Evolutionary conservation across 2,797 vertebrate species (phyloP).

Genomic region (Coccyzus lansbergi): DNA sequence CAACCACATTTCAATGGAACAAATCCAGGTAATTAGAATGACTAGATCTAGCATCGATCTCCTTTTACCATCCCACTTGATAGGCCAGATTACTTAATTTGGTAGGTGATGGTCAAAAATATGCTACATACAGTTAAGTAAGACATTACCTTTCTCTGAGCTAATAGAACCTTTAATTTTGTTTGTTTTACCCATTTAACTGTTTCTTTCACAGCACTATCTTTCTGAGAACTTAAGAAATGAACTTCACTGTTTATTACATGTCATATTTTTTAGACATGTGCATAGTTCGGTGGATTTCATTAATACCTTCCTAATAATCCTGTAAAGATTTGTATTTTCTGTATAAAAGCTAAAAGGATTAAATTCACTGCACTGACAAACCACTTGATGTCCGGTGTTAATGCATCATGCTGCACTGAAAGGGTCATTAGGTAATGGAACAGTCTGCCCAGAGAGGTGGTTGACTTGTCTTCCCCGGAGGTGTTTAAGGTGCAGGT

Average conservation of each 20-base stretch:
- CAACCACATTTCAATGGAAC: slow-evolving; percentile 63
- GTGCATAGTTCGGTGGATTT: background rate
- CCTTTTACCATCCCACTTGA: slow-evolving; percentile 30
- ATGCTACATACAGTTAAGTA: background rate
- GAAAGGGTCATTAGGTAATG: no score
- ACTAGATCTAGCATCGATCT: slow-evolving; percentile 37
- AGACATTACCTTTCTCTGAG: background rate
- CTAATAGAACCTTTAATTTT: background rate
- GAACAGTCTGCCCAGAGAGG: no score
- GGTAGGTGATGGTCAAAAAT: background rate
- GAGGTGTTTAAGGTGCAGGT: no score
- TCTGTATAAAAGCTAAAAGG: background rate
- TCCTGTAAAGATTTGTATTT: background rate
- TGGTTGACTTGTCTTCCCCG: no score
- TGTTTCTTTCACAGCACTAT: background rate
- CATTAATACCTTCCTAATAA: background rate
- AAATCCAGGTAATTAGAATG: slow-evolving; percentile 56
- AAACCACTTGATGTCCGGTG: background rate
- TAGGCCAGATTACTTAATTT: background rate
- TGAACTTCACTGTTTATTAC: background rate
- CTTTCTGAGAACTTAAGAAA: background rate
- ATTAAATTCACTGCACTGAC: background rate
- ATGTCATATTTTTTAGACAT: background rate
- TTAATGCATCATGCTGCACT: background rate
- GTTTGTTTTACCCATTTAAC: background rate